Evolutionary conservation across 2,797 vertebrate genomes (phyloP), one percentile per base, ranked within the genome.

Genomic region (Sebastolobus altivelis): DNA sequence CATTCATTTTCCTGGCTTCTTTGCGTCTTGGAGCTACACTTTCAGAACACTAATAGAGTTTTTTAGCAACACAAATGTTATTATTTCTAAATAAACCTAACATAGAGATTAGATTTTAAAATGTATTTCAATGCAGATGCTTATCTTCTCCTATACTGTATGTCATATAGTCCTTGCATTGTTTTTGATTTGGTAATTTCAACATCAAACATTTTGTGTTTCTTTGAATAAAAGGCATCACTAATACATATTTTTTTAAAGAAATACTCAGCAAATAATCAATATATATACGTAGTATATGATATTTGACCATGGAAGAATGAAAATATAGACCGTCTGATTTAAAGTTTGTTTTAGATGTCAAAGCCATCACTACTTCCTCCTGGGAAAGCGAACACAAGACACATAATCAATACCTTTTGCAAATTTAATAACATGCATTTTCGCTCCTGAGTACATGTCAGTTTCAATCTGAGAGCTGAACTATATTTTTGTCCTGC

Each of bases 351-450:
- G 68, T 85, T 93, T 93, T 84, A 80, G 79, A 88, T 82, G 87
- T 94, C 77, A 92, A 74, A 84, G 75, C 77, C 75, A 72, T 91
- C 87, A 84, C 49, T 76, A 8, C 52, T 68, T 82, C 65, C 84
- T 93, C 76, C 65, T 71, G 87, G 77, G 79, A 86, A 91, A 80
- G 78, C 70, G 68, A 79, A 82, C 77, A 66, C 27, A 71, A 84
- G 93, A 93, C 89, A 93, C 68, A 87, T 93, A 94, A 94, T 95
- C 94, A 90, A 94, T 95, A 94, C 62, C 77, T 85, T 93, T 88
- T 92, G 89, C 75, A 91, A 93, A 87, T 94, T 82, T 94, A 93
- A 94, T 93, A 90, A 88, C 72, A 81, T 67, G 77, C 75, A 22
- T 88, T 88, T 91, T 88, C 31, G 54, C 86, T 85, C 75, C 72